phyloP scores from a whole-genome alignment of 2,113 vertebrate genomes.

The Maccullochella peelii region DNA sequence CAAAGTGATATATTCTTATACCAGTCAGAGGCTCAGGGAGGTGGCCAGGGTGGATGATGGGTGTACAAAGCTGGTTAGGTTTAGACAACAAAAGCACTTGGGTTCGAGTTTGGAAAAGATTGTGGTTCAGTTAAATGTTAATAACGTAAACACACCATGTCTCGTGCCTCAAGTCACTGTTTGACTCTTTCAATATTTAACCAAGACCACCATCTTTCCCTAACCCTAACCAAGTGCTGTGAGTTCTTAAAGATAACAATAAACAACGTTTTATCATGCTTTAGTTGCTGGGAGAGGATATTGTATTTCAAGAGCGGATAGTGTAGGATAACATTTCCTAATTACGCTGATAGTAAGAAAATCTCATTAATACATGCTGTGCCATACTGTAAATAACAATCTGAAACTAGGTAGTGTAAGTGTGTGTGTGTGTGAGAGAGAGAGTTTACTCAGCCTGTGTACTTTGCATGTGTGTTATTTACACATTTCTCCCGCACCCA shows the following conservation, averaged over 20 bases:
- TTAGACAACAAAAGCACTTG: not conserved
- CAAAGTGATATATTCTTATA: not conserved
- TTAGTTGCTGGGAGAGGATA: not conserved
- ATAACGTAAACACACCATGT: not conserved
- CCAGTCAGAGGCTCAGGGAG: not conserved
- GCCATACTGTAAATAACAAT: conserved; percentile 9
- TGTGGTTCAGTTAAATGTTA: not conserved
- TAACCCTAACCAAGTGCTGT: not conserved
- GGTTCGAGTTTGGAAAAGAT: not conserved
- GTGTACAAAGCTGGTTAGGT: not conserved
- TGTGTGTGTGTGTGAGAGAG: conserved; percentile 20
- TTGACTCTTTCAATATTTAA: not conserved
- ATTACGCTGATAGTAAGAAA: not conserved
- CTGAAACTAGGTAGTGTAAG: conserved; percentile 7
- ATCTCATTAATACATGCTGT: conserved; percentile 14
- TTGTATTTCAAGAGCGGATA: not conserved
- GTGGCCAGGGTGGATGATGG: not conserved
- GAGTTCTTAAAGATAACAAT: not conserved
- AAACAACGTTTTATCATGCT: not conserved
- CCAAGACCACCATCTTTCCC: not conserved
- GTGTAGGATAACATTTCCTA: not conserved
- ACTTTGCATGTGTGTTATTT: not conserved
- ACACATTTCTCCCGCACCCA: conserved; percentile 16
- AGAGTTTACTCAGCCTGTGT: conserved; percentile 21
- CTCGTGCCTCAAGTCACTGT: not conserved